A percentile compares a stretch with the other conserved stretches of the same genome.
Conservation (phyloP, 2,888 invertebrate genomes). For the Acleris sparsana region DNA sequence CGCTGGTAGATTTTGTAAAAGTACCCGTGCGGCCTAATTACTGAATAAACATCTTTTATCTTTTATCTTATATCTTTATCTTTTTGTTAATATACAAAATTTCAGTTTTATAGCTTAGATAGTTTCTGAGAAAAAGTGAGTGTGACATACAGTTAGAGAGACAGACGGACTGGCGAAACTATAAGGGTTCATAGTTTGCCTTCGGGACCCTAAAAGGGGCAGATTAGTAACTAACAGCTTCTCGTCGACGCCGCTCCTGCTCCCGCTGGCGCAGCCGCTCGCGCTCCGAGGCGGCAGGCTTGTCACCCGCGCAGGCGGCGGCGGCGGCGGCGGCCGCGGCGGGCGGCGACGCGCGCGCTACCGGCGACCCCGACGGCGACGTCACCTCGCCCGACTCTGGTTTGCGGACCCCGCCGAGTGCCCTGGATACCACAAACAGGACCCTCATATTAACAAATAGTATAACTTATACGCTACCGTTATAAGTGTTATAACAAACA, state of each 20-base stretch:
- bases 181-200: no score
- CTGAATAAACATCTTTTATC: no score
- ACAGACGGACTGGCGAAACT: no score
- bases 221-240: slow-evolving; percentile 89
- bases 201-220: background rate
- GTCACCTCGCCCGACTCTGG: slow-evolving; percentile 65
- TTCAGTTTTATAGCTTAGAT: no score
- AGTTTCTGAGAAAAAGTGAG: no score
- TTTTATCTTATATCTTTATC: no score
- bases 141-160: no score
- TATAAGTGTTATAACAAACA: no score
- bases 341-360: slow-evolving; percentile 69
- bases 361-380: slow-evolving; percentile 71
- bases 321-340: slow-evolving; percentile 58
- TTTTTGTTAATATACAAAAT: no score
- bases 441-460: background rate
- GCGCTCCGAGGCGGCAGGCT: slow-evolving; percentile 88
- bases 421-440: slow-evolving; percentile 41
- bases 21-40: no score
- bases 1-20: no score
- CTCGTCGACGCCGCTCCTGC: slow-evolving; percentile 94
- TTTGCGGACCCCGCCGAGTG: slow-evolving; percentile 56
- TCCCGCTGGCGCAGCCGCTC: slow-evolving; percentile 93
- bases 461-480: no score
- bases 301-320: slow-evolving; percentile 66